Evolutionary conservation across 2,797 vertebrate species (phyloP).

Genomic region (Danio jaintianensis): DNA sequence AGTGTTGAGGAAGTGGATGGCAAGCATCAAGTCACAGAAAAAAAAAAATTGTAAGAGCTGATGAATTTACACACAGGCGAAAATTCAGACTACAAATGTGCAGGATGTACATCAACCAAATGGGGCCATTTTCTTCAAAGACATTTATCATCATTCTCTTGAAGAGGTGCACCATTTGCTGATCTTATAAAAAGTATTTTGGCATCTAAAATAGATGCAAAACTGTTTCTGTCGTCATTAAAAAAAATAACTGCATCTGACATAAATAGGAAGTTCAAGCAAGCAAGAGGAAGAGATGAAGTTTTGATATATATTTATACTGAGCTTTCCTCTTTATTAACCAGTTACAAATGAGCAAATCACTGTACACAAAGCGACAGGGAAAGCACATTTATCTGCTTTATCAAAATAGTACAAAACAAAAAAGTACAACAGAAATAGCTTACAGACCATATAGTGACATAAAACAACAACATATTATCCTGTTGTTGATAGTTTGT

Average conservation of each 20-base stretch:
- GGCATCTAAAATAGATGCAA: not conserved
- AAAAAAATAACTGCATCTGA: not conserved
- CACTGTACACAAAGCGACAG: slow-evolving; percentile 49
- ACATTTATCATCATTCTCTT: not conserved
- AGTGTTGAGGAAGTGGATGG: slow-evolving; percentile 39
- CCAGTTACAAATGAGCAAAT: slow-evolving; percentile 62
- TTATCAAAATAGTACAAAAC: slow-evolving; percentile 65
- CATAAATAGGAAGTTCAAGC: slow-evolving; percentile 59
- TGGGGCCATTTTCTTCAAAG: not conserved
- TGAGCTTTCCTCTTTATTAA: slow-evolving; percentile 70
- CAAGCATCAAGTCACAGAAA: slow-evolving; percentile 27
- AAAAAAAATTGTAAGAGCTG: not conserved
- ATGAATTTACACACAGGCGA: slow-evolving; percentile 11
- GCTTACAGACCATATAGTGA: slow-evolving; percentile 63
- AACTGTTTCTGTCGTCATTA: not conserved
- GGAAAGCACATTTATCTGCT: slow-evolving; percentile 72
- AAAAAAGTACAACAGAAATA: slow-evolving; percentile 65
- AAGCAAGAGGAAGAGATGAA: slow-evolving; percentile 63
- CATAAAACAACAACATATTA: slow-evolving; percentile 60
- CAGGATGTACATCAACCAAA: not conserved
- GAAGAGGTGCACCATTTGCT: not conserved
- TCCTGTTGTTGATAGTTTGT: slow-evolving; percentile 12
- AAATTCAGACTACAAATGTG: not conserved
- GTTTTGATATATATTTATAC: slow-evolving; percentile 49
- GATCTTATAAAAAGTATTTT: not conserved